Base-by-base conservation (phyloP, 2,888 invertebrate species). In the Melinaea menophilus region DNA sequence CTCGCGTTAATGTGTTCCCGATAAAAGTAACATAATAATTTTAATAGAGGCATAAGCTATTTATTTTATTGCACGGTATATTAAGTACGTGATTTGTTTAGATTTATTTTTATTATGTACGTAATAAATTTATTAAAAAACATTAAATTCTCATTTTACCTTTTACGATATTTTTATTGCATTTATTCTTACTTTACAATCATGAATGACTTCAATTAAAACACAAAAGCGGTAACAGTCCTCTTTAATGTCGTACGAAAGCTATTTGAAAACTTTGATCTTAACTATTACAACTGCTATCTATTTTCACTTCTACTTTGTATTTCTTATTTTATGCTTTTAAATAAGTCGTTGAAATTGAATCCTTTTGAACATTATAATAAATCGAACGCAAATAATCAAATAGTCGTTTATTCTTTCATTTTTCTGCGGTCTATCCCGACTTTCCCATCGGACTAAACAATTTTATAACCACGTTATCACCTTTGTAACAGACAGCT, bases 1-100 rank as follows among this genome's bases (percentile, higher is more conserved):
- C 54, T 34, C 34, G 5, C n/a, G 56, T 22, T 34, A 35, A 61
- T 47, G 35, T 55, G 67, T 67, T 67, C 67, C 34, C 56, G 56
- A 67, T 72, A 71, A 69, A 73, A 7, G 31, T 51, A 31, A 31
- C 9, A 51, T 31, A 31, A 51, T 31, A 51, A 9, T 51, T 51
- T 22, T 31, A 51, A 51, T 51, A 31, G 31, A 31, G 51, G 22
- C 51, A 64, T 59, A 66, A 80, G 75, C 80, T 64, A 66, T 71
- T 76, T 75, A 66, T 60, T 59, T 65, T 60, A 45, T 41, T 79
- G 2, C 55, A 35, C 41, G 47, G 22, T 13, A 58, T 58, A 61
- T 58, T 61, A 48, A 56, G 55, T 47, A 48, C 56, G 31, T 51
- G 37, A 35, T 60, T 46, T 55, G 13, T 34, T 58, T 48, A 61